Evolutionary conservation across 2,888 invertebrate genomes (phyloP).

Genomic region (Euphydryas editha): DNA sequence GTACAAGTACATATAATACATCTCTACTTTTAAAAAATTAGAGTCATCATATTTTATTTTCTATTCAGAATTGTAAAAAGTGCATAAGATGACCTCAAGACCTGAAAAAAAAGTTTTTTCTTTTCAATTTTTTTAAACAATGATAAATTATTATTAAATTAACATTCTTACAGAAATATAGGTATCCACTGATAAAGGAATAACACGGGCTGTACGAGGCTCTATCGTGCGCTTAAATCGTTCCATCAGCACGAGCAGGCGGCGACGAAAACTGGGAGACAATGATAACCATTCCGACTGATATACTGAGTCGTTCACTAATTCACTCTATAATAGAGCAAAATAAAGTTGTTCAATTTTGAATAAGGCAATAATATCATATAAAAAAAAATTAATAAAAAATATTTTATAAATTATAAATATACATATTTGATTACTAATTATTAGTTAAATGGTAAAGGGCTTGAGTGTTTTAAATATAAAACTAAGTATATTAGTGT

Average conservation of each 20-base stretch:
- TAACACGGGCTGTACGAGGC: constrained; percentile 61
- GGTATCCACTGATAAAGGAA: constrained; percentile 70
- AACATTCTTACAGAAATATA: constrained; percentile 60
- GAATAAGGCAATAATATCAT: not conserved
- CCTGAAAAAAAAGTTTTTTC: constrained; percentile 54
- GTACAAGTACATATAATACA: not conserved
- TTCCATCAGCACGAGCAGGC: constrained; percentile 63
- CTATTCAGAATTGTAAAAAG: constrained; percentile 67
- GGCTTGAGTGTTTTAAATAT: too few species aligned
- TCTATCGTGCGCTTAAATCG: constrained; percentile 55
- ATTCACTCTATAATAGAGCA: constrained; percentile 58
- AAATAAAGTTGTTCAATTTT: not conserved
- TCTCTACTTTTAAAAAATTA: not conserved
- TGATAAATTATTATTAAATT: not conserved
- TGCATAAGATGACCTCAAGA: constrained; percentile 69
- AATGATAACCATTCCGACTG: constrained; percentile 58
- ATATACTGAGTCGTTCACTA: constrained; percentile 63
- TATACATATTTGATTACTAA: too few species aligned
- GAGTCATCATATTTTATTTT: constrained; percentile 43
- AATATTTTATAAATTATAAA: too few species aligned
- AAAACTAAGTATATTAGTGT: not conserved
- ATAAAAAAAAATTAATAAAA: not conserved
- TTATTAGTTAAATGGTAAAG: too few species aligned
- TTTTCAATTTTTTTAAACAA: not conserved
- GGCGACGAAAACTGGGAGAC: constrained; percentile 61